Conservation (phyloP, 2,113 vertebrate genomes). For the Accipiter cooperii region DNA sequence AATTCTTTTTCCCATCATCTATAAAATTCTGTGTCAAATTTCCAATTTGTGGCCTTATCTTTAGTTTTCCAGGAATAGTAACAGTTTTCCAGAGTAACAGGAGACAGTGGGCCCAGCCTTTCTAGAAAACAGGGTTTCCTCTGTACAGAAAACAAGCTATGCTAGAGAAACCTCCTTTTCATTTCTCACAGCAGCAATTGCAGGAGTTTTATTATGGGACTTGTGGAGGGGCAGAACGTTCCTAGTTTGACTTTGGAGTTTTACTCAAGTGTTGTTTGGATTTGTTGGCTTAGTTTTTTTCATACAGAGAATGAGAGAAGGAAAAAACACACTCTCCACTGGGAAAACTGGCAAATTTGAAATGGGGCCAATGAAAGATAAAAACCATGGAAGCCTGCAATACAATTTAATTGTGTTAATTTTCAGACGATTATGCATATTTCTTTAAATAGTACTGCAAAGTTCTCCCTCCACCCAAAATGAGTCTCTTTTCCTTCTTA, state of each 20-base stretch:
- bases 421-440: neutral
- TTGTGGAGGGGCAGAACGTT: neutral
- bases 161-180: neutral
- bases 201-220: neutral
- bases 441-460: neutral
- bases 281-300: neutral
- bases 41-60: neutral
- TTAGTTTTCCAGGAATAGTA: neutral
- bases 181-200: neutral
- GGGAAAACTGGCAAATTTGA: conserved; percentile 1
- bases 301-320: neutral
- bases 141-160: neutral
- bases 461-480: neutral
- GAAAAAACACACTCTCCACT: neutral
- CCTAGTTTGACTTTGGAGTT: neutral
- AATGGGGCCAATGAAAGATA: conserved; percentile 12
- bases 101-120: neutral
- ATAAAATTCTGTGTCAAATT: neutral
- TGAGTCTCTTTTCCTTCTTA: neutral
- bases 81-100: neutral
- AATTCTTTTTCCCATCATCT: neutral
- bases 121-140: neutral
- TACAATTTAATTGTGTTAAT: neutral
- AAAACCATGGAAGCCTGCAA: neutral
- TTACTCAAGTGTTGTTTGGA: neutral